Percentiles rank a stretch among this genome's conserved stretches.
These are phyloP conservation scores for Drosophila sulfurigaster DNA, from an alignment of 1,140 invertebrate genomes.

Conservation along the genomic window DNA sequence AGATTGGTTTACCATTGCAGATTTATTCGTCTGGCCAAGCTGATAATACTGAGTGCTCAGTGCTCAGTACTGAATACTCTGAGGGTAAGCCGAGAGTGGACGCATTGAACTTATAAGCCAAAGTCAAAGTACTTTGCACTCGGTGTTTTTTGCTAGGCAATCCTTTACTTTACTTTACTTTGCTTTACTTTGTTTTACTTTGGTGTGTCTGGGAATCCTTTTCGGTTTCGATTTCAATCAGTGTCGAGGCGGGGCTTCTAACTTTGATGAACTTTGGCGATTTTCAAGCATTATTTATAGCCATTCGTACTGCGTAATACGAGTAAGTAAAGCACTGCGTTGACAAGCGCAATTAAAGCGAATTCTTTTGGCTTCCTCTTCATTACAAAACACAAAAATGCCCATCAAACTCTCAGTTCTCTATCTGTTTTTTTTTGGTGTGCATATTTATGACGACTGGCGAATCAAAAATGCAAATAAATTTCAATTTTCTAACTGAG, in stretches of 20 bases:
- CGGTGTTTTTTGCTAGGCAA: constrained; percentile 5
- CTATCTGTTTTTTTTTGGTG: constrained; percentile 28
- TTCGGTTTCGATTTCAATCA: constrained; percentile 77
- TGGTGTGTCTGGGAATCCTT: constrained; percentile 12
- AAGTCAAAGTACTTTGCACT: constrained; percentile 57
- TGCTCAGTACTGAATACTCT: neutral
- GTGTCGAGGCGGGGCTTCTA: constrained; percentile 63
- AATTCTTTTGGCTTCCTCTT: constrained; percentile 35
- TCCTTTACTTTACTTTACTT: constrained; percentile 11
- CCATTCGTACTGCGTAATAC: constrained; percentile 13
- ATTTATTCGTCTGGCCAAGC: constrained; percentile 27
- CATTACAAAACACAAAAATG: constrained; percentile 64
- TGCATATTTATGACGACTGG: constrained; percentile 78
- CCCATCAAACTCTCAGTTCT: constrained; percentile 53
- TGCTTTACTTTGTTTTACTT: too few species aligned
- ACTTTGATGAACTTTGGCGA: constrained; percentile 65
- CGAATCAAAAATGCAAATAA: constrained; percentile 82
- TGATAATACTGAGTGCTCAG: neutral
- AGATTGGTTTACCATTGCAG: constrained; percentile 9
- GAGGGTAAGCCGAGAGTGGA: constrained; percentile 50
- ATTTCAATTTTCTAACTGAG: constrained; percentile 78
- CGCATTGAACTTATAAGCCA: constrained; percentile 76
- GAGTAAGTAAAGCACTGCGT: constrained; percentile 21
- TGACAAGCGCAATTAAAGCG: constrained; percentile 14
- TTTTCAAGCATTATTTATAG: constrained; percentile 50